These are phyloP conservation scores for Perizoma flavofasciatum DNA, from an alignment of 2,888 invertebrate species.

Conservation along the genomic window DNA sequence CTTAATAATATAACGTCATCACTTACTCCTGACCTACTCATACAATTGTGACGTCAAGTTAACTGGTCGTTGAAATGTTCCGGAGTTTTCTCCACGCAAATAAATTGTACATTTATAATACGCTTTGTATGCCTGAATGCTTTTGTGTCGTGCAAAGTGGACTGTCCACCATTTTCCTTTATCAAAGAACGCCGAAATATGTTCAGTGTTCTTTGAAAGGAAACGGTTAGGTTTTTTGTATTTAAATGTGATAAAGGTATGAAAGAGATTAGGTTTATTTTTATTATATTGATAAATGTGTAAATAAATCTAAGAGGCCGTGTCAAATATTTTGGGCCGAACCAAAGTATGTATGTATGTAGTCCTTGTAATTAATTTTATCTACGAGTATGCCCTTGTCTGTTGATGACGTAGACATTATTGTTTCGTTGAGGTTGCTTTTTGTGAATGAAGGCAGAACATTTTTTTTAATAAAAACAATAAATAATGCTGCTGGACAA, in stretches of 20 bases:
- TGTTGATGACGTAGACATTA: too few relatives aligned
- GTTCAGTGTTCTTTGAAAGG: neutral
- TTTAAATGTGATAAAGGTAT: neutral
- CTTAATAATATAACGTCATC: too few relatives aligned
- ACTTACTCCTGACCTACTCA: neutral
- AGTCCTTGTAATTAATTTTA: too few relatives aligned
- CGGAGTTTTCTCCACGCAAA: constrained; percentile 29
- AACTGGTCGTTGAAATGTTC: constrained; percentile 33
- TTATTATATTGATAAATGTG: too few relatives aligned
- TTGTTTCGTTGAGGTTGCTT: too few relatives aligned
- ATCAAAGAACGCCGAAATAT: constrained; percentile 7
- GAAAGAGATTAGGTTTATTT: neutral
- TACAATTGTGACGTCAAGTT: constrained; percentile 30
- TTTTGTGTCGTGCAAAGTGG: constrained; percentile 18
- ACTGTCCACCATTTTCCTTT: constrained; percentile 3
- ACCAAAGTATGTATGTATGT: neutral
- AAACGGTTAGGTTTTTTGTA: constrained; percentile 1
- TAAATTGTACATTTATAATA: constrained; percentile 32
- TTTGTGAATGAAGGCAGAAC: too few relatives aligned
- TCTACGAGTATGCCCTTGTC: too few relatives aligned
- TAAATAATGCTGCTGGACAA: too few relatives aligned
- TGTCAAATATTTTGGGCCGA: neutral
- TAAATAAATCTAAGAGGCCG: neutral
- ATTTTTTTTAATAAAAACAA: too few relatives aligned
- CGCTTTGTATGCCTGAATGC: constrained; percentile 20